A percentile compares a stretch with the other conserved stretches of the same genome.
Conservation (phyloP, 2,888 invertebrate species). For the Matsumyia berberina region DNA sequence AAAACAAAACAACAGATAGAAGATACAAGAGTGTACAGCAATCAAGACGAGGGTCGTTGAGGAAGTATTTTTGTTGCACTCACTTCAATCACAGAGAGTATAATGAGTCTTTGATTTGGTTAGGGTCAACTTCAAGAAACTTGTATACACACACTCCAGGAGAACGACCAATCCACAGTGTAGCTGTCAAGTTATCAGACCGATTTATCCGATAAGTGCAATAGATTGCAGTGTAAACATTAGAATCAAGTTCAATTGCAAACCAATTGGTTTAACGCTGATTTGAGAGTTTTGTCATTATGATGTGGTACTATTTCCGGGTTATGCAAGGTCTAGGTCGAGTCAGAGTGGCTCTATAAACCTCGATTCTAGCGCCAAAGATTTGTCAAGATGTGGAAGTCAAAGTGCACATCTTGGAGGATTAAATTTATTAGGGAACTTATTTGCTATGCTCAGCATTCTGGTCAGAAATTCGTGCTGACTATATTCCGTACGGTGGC, state of each 20-base stretch:
- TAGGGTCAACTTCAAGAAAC: conserved; percentile 14
- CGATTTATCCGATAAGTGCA: background rate
- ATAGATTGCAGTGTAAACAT: background rate
- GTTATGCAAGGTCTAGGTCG: no score
- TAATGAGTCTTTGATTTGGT: conserved; percentile 22
- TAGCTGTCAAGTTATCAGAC: background rate
- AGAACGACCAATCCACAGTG: background rate
- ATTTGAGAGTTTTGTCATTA: no score
- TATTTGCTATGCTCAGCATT: no score
- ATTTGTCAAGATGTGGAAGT: no score
- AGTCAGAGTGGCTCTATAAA: no score
- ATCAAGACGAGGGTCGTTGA: conserved; percentile 6
- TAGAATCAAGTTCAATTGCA: background rate
- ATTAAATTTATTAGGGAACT: no score
- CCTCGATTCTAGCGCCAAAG: no score
- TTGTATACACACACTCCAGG: background rate
- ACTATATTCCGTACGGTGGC: no score
- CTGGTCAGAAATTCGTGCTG: no score
- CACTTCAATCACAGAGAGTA: conserved; percentile 22
- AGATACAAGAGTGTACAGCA: background rate
- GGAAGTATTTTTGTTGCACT: conserved; percentile 19
- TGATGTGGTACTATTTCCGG: no score
- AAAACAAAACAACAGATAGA: no score
- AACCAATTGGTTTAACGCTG: background rate
- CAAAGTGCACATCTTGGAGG: no score